These are phyloP conservation scores for Erebia aethiops DNA, from an alignment of 2,888 invertebrate species.

Conservation along the genomic window DNA sequence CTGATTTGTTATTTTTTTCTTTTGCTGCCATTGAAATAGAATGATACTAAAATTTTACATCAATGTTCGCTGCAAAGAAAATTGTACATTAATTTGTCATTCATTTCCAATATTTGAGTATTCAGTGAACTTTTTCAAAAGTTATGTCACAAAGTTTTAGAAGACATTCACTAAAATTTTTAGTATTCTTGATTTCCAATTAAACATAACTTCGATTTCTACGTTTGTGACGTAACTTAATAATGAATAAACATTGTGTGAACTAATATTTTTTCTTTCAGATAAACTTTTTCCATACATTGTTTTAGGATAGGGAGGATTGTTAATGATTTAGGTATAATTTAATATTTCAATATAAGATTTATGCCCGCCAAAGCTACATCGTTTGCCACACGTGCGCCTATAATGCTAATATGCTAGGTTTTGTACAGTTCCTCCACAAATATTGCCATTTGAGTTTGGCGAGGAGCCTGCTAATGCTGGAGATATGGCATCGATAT, in stretches of 20 bases:
- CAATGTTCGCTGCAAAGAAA: not conserved
- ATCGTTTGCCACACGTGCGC: conserved; percentile 71
- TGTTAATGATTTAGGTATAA: conserved; percentile 22
- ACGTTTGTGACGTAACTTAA: conserved; percentile 29
- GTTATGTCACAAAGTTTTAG: conserved; percentile 20
- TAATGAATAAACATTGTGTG: not conserved
- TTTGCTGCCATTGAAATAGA: too few relatives aligned
- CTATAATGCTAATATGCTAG: conserved; percentile 43
- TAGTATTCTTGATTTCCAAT: not conserved
- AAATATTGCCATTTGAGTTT: conserved; percentile 86
- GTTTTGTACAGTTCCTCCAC: conserved; percentile 61
- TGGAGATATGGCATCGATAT: conserved; percentile 88
- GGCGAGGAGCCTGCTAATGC: conserved; percentile 88
- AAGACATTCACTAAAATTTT: not conserved
- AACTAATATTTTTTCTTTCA: conserved; percentile 23
- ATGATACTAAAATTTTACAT: too few relatives aligned
- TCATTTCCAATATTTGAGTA: not conserved
- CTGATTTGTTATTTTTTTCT: conserved; percentile 24
- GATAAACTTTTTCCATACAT: conserved; percentile 9
- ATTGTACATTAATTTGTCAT: not conserved
- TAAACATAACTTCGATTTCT: not conserved
- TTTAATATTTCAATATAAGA: conserved; percentile 40
- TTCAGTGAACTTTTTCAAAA: conserved; percentile 26
- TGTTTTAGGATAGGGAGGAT: conserved; percentile 12
- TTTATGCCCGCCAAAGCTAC: conserved; percentile 82